Conservation (phyloP, 2,113 vertebrate genomes). For the Onychorhynchus coronatus region DNA sequence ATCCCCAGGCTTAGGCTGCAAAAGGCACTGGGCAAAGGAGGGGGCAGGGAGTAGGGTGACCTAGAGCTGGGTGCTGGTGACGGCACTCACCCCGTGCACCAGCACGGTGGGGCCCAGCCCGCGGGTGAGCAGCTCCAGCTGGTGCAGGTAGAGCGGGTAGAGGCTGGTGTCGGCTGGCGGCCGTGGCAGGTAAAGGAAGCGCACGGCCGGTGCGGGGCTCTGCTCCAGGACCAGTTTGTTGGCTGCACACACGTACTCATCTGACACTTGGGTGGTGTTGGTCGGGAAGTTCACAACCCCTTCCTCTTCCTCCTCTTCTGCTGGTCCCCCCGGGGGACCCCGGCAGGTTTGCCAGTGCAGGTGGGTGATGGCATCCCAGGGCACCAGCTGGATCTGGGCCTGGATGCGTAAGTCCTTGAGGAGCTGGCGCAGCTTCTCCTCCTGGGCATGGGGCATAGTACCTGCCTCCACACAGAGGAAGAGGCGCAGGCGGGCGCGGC, state of each 20-base stretch:
- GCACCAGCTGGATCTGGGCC: slow-evolving; percentile 80
- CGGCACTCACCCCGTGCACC: slow-evolving; percentile 87
- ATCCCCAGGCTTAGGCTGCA: neutral
- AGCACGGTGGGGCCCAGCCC: slow-evolving; percentile 88
- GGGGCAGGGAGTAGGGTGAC: neutral
- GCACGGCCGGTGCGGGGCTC: slow-evolving; percentile 73
- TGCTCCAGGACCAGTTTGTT: slow-evolving; percentile 83
- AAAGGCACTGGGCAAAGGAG: slow-evolving; percentile 26
- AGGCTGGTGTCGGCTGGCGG: slow-evolving; percentile 84
- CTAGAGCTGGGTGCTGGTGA: slow-evolving; percentile 90
- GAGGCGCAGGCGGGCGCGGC: slow-evolving; percentile 80
- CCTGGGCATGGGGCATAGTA: slow-evolving; percentile 75
- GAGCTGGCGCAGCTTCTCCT: slow-evolving; percentile 85
- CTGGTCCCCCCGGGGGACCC: neutral
- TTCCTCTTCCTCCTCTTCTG: slow-evolving; percentile 5
- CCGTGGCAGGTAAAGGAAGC: slow-evolving; percentile 87
- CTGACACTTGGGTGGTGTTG: slow-evolving; percentile 79
- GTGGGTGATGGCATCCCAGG: slow-evolving; percentile 84
- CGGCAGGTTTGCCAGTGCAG: slow-evolving; percentile 85
- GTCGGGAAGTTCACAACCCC: slow-evolving; percentile 77
- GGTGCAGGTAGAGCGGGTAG: slow-evolving; percentile 82
- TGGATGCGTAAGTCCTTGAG: slow-evolving; percentile 86
- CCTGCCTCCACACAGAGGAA: slow-evolving; percentile 89
- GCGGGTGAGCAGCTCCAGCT: slow-evolving; percentile 84
- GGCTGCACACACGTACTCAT: slow-evolving; percentile 83